A percentile compares a stretch with the other conserved stretches of the same genome.
Evolutionary conservation across 2,797 vertebrate species (phyloP).

Genomic region (Mormyrops attenuatus): DNA sequence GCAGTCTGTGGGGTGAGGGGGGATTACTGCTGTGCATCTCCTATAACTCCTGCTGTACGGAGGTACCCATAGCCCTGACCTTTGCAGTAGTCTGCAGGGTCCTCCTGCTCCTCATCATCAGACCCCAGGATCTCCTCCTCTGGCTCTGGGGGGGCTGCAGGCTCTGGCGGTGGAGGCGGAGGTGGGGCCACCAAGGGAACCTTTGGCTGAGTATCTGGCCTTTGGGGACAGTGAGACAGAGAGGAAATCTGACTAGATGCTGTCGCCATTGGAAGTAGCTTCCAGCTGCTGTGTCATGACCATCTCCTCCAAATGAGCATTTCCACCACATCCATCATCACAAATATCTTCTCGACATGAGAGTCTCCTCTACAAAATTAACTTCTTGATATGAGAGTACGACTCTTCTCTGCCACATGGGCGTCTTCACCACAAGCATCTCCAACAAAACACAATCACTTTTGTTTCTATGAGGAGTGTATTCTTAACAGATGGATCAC

Average conservation of each 20-base stretch:
- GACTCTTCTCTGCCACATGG: background rate
- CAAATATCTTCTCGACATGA: background rate
- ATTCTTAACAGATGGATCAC: background rate
- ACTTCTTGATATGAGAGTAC: background rate
- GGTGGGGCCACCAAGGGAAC: slow-evolving; percentile 13
- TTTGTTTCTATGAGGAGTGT: background rate
- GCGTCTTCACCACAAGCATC: background rate
- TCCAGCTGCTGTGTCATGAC: background rate
- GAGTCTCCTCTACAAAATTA: background rate
- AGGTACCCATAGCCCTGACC: slow-evolving; percentile 53
- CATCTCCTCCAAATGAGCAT: background rate
- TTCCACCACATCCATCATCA: background rate
- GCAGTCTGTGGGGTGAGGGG: background rate
- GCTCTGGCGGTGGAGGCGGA: slow-evolving; percentile 73
- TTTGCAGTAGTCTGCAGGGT: slow-evolving; percentile 97
- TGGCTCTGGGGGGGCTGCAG: slow-evolving; percentile 77
- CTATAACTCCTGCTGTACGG: background rate
- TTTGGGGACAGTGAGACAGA: background rate
- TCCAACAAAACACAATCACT: background rate
- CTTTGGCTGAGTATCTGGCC: slow-evolving; percentile 24
- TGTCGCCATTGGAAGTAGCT: background rate
- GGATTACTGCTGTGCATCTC: background rate
- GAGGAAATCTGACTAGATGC: background rate
- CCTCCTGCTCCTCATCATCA: slow-evolving; percentile 98
- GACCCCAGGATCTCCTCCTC: slow-evolving; percentile 97